Base-by-base conservation (phyloP, 2,888 invertebrate species). In the Ceraclea dissimilis region DNA sequence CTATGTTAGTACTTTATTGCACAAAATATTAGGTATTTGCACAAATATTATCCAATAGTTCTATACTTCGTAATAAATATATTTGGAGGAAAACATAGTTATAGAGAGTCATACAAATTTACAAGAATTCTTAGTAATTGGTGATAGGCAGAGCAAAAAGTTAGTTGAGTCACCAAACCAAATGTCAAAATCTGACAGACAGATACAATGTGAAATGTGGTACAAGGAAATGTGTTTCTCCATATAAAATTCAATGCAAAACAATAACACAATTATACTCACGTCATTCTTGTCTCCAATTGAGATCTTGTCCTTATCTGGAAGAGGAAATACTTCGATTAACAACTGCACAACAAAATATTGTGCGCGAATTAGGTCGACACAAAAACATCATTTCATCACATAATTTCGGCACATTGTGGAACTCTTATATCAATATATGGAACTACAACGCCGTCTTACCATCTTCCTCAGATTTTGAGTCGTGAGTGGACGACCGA, bases 261-360 rank as follows among this genome's bases (percentile, higher is more conserved):
- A 17, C 16, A 26, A 22, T 22, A 46, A 26, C 11, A 49, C 11
- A 49, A 26, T 5, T 4, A 61, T 70, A 83, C 83, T 82, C 71
- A 83, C 83, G 68, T 83, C 82, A 74, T 79, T 76, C 75, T 79
- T 82, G 68, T 82, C 82, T 58, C 79, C 78, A 63, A 78, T 77
- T 46, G 81, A 81, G 61, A 72, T 74, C 26, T 60, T 80, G 70
- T 81, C 82, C 66, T 79, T 74, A 77, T 79, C 79, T 79, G 77
- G 57, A 79, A 78, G 58, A 62, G 67, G 66, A 69, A 70, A 60
- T 53, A 47, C 50, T 34, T 16, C 20, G 43, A 50, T 50, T 43
- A 49, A 55, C 26, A 50, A 31, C 26, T 19, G 22, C 10, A 51
- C 49, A 56, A 34, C 31, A 22, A 47, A 51, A 17, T 16, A 18